phyloP scores from a whole-genome alignment of 2,113 vertebrate species.

The Antennarius striatus region DNA sequence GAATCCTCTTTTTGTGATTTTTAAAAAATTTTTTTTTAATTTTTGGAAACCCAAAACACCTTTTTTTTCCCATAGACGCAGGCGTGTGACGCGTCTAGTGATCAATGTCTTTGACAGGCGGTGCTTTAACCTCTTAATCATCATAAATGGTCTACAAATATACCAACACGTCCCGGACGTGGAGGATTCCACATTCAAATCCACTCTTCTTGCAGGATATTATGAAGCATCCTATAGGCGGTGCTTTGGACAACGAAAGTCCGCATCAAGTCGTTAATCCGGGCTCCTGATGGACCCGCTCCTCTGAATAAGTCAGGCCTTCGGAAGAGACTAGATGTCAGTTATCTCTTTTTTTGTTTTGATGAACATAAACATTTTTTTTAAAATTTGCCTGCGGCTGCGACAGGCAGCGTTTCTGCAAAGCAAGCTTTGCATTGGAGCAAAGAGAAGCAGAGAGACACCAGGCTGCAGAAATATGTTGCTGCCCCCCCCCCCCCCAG shows the following conservation, averaged over 20 bases:
- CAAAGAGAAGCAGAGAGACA: slow-evolving; percentile 36
- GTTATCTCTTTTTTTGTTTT: slow-evolving; percentile 14
- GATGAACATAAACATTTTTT: slow-evolving; percentile 31
- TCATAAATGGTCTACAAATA: slow-evolving; percentile 15
- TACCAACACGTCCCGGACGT: background rate
- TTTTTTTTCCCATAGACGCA: background rate
- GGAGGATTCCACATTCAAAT: slow-evolving; percentile 7
- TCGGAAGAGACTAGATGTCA: slow-evolving; percentile 26
- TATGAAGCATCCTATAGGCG: slow-evolving; percentile 8
- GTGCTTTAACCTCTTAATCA: slow-evolving; percentile 11
- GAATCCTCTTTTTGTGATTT: background rate
- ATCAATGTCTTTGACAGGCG: slow-evolving; percentile 15
- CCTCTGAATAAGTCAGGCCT: slow-evolving; percentile 6
- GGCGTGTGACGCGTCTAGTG: background rate
- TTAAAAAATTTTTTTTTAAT: too few relatives aligned
- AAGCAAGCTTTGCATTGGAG: slow-evolving; percentile 45
- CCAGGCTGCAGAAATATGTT: slow-evolving; percentile 57
- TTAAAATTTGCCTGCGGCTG: slow-evolving; percentile 19
- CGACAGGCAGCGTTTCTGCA: slow-evolving; percentile 30
- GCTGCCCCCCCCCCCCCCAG: slow-evolving; percentile 66
- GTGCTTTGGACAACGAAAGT: too few relatives aligned
- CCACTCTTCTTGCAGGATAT: background rate
- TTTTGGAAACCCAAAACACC: background rate
- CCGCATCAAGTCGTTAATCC: too few relatives aligned
- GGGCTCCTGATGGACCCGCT: background rate